A percentile compares a stretch with the other conserved stretches of the same genome.
Conservation (phyloP, 2,113 vertebrate genomes). For the human (Homo sapiens) region DNA sequence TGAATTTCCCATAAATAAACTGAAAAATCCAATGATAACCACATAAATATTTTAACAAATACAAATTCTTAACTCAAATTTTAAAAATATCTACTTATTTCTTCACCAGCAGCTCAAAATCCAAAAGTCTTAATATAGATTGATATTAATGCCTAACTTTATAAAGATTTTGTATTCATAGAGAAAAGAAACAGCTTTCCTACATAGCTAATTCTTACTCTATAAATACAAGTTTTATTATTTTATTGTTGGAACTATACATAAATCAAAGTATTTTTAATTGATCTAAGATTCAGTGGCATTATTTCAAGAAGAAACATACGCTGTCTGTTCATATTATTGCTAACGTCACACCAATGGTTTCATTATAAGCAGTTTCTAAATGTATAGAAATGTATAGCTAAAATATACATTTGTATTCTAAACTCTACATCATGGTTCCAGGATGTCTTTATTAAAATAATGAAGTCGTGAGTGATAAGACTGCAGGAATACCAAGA, state of each 20-base stretch:
- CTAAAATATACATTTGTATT: conserved; percentile 11
- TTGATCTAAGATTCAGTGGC: neutral
- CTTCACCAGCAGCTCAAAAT: neutral
- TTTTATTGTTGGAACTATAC: conserved; percentile 1
- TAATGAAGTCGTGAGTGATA: neutral
- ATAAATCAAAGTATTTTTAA: conserved; percentile 14
- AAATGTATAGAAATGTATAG: neutral
- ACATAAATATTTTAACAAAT: neutral
- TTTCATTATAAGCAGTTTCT: conserved; percentile 37
- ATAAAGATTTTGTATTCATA: neutral
- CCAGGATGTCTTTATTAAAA: neutral
- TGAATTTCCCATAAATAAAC: neutral
- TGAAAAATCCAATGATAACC: neutral
- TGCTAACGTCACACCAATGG: neutral
- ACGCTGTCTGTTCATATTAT: neutral
- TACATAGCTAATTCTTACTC: neutral
- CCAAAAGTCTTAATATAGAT: neutral
- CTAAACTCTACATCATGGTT: neutral
- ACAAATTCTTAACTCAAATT: neutral
- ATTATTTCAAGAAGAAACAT: conserved; percentile 40
- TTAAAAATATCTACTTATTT: neutral
- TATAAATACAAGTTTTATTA: neutral
- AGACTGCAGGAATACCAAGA: neutral
- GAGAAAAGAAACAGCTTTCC: neutral
- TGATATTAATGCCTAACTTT: neutral